Evolutionary conservation across 2,888 invertebrate genomes (phyloP).

Genomic region (Cybosia mesomella): DNA sequence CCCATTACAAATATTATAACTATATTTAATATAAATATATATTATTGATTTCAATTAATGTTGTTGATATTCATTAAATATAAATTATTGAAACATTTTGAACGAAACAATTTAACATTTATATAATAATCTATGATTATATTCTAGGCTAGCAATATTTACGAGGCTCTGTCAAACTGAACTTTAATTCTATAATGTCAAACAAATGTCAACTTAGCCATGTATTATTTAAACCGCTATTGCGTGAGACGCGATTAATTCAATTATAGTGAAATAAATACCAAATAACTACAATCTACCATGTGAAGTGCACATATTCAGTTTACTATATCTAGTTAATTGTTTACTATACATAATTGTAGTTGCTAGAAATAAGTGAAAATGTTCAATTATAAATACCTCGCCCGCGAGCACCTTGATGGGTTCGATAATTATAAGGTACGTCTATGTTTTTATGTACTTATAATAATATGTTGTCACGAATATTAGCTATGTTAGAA

Average conservation of each 20-base stretch:
- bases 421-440: conserved; percentile 99
- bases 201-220: conserved; percentile 17
- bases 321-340: conserved; percentile 24
- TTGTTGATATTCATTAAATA: too few species aligned
- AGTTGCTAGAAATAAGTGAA: conserved; percentile 46
- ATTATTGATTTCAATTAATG: too few species aligned
- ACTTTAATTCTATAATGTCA: background rate
- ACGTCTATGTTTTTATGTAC: conserved; percentile 26
- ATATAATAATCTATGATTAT: too few species aligned
- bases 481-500: background rate
- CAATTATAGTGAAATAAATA: conserved; percentile 28
- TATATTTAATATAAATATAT: too few species aligned
- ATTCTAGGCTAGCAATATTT: background rate
- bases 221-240: conserved; percentile 13
- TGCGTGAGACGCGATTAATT: conserved; percentile 28
- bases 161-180: background rate
- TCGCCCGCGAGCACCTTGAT: conserved; percentile 93
- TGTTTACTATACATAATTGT: conserved; percentile 17
- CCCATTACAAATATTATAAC: too few species aligned
- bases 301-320: conserved; percentile 30
- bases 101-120: too few species aligned
- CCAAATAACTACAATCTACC: conserved; percentile 39
- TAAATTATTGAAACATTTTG: too few species aligned
- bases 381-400: conserved; percentile 91
- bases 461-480: background rate